phyloP scores from a whole-genome alignment of 2,797 vertebrate species.

The Garrulus glandarius region DNA sequence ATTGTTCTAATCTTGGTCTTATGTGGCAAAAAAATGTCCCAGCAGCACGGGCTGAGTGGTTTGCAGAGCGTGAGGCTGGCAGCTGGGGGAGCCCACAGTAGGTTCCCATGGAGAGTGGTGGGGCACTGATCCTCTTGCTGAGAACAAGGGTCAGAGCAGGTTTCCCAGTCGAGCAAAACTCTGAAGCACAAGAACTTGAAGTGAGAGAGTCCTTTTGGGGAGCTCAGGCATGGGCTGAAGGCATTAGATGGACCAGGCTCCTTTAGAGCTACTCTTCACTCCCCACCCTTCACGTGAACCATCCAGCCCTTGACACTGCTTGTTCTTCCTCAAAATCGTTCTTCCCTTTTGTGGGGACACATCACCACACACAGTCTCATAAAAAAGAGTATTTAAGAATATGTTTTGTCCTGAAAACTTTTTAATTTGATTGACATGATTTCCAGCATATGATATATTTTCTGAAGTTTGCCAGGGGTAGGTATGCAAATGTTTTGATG shows the following conservation, averaged over 20 bases:
- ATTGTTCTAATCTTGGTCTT: background rate
- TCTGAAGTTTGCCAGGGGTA: background rate
- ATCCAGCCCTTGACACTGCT: background rate
- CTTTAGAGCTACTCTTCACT: background rate
- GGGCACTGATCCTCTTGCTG: background rate
- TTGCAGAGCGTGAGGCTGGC: background rate
- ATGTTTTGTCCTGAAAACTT: background rate
- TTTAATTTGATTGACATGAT: background rate
- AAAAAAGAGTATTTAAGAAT: background rate
- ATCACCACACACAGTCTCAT: background rate
- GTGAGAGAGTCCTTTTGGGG: rapidly evolving
- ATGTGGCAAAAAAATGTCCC: background rate
- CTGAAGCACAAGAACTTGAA: background rate
- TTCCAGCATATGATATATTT: background rate
- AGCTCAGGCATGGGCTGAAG: background rate
- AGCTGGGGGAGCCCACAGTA: background rate
- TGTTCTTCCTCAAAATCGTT: background rate
- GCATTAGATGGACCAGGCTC: rapidly evolving
- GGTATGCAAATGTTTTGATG: background rate
- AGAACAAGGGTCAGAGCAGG: background rate
- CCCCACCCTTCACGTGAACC: background rate
- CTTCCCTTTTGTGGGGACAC: background rate
- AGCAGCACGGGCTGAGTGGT: background rate
- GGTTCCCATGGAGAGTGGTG: rapidly evolving
- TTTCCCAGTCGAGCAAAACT: background rate